Evolutionary conservation across 2,113 vertebrate genomes (phyloP), one percentile per base, ranked within the genome.

Genomic region (Piaya cayana): DNA sequence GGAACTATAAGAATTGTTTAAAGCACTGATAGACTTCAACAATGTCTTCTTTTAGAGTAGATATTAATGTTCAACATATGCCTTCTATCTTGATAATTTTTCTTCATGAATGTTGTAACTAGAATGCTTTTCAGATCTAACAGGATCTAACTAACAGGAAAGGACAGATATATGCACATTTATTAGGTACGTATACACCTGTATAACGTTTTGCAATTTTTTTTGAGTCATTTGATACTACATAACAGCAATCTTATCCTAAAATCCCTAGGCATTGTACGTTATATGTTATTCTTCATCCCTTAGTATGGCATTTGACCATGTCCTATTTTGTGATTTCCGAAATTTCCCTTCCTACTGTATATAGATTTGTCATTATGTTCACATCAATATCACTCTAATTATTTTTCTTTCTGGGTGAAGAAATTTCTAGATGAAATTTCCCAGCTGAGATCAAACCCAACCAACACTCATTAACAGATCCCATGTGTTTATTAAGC

Each of bases 381-480:
- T 71, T 75, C 65, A 65, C 65, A 68, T 78, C 42, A 47, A 37
- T 13, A 9, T 84, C 63, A 67, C 52, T 74, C 34, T 75, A 75
- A 81, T 77, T 88, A 65, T 82, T 88, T 93, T 95, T 86, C 45
- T 60, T 92, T 86, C 86, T 82, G 69, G 12, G 5, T 74, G 52
- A 95, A 85, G 65, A 75, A 83, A 83, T 9, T 42, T 68, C 15
- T 30, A 52, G 62, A 71, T 36, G 34, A 93, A 84, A 68, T 84
- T 87, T 84, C 43, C 39, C 50, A 82, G 52, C 37, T 79, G 69
- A 94, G 62, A 91, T 89, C 56, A 89, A 94, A 88, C 37, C 4
- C 2, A 75, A 75, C 71, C 65, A 89, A 82, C 43, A 36, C n/a
- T 64, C 53, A 76, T 89, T 91, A 94, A 34, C 43, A 82, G 68